Evolutionary conservation across 2,113 vertebrate genomes (phyloP).

Genomic region (Rhynchopsitta pachyrhyncha): DNA sequence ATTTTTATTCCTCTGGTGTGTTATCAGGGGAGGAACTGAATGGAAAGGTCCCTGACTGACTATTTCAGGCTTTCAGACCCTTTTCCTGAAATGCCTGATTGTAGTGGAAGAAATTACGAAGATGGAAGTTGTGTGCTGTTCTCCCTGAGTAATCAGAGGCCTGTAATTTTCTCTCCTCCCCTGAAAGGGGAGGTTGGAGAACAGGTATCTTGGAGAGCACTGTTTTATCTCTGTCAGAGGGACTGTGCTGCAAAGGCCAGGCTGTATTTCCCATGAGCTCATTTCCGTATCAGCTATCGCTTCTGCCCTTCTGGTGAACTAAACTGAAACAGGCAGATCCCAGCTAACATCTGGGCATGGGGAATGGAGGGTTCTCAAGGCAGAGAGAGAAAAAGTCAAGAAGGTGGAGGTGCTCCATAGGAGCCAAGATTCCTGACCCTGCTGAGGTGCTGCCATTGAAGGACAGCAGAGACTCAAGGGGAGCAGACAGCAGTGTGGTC

Average conservation of each 20-base stretch:
- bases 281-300: neutral
- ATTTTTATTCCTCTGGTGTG: conserved; percentile 2
- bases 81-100: conserved; percentile 52
- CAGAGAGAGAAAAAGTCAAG: neutral
- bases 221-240: neutral
- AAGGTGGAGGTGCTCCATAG: neutral
- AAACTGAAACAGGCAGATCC: neutral
- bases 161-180: conserved; percentile 30
- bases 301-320: neutral
- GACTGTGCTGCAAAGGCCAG: neutral
- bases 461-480: neutral
- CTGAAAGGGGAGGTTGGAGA: neutral
- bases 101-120: conserved; percentile 41
- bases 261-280: neutral
- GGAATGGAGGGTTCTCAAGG: accelerated
- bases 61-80: conserved; percentile 46
- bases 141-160: conserved; percentile 46
- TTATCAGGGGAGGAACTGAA: neutral
- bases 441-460: accelerated
- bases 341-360: neutral
- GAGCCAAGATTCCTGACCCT: neutral
- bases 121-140: neutral
- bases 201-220: neutral
- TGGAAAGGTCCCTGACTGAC: neutral
- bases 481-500: neutral